phyloP scores from a whole-genome alignment of 1,140 invertebrate species.

The Lasioglossum albipes region DNA sequence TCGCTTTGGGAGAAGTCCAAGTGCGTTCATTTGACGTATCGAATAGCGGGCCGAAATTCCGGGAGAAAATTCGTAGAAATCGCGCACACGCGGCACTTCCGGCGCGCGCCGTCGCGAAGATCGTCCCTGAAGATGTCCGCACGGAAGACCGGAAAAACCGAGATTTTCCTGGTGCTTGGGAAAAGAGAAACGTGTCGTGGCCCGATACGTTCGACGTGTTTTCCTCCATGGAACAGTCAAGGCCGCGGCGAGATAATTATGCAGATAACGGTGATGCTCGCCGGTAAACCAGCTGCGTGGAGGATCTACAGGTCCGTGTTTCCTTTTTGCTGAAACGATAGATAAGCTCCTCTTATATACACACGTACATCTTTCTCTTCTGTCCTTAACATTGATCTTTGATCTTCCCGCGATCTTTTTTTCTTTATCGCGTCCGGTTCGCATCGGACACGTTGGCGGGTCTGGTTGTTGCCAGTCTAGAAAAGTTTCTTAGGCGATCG shows the following conservation, averaged over 20 bases:
- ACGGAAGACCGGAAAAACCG: constrained; percentile 39
- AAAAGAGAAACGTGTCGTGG: constrained; percentile 51
- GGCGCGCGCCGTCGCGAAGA: constrained; percentile 43
- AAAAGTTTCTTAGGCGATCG: neutral
- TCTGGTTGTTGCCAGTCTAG: neutral
- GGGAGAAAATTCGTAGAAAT: too few species aligned
- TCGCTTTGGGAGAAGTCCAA: too few species aligned
- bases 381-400: constrained; percentile 19
- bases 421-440: too few species aligned
- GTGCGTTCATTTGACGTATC: too few species aligned
- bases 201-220: constrained; percentile 45
- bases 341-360: neutral
- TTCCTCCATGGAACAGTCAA: constrained; percentile 55
- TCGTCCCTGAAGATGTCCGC: constrained; percentile 61
- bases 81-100: constrained; percentile 8
- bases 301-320: constrained; percentile 59
- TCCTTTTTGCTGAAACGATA: constrained; percentile 20
- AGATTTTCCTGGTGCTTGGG: neutral
- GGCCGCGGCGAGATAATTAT: constrained; percentile 53
- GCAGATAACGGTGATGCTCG: constrained; percentile 49
- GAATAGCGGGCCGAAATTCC: too few species aligned
- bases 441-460: too few species aligned
- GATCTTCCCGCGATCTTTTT: neutral
- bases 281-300: constrained; percentile 36
- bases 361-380: neutral